Evolutionary conservation across 1,140 invertebrate genomes (phyloP).

Genomic region (Monomorium pharaonis): DNA sequence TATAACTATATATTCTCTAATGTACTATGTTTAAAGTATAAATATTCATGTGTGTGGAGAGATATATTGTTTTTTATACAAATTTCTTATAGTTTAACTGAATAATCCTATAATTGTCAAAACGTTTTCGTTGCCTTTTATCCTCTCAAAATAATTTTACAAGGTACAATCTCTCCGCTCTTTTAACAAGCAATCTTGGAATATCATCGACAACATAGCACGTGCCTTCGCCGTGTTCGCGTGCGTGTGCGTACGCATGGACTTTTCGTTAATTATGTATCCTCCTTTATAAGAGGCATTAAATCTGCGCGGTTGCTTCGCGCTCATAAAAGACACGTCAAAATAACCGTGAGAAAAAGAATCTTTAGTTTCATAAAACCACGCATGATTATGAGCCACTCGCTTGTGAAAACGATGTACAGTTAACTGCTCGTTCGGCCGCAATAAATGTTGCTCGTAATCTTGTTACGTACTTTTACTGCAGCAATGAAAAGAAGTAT

Average conservation of each 20-base stretch:
- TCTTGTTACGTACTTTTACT: conserved; percentile 70
- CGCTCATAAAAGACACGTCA: conserved; percentile 66
- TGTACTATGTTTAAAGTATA: neutral
- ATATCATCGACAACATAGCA: neutral
- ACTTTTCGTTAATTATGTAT: conserved; percentile 57
- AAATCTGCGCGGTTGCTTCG: conserved; percentile 43
- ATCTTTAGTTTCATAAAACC: conserved; percentile 63
- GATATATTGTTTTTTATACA: neutral
- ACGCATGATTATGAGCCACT: conserved; percentile 60
- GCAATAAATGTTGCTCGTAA: conserved; percentile 70
- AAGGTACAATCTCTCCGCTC: neutral
- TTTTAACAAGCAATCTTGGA: neutral
- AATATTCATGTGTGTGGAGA: no score
- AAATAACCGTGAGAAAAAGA: conserved; percentile 56
- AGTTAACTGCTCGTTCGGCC: conserved; percentile 70
- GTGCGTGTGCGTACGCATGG: neutral
- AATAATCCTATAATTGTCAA: neutral
- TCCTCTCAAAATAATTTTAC: neutral
- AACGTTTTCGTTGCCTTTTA: neutral
- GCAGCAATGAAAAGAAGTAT: conserved; percentile 69
- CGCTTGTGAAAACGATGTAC: conserved; percentile 62
- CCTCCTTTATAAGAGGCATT: conserved; percentile 55
- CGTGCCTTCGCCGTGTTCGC: neutral
- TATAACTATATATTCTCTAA: neutral
- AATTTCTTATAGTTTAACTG: neutral